These are phyloP conservation scores for Nymphalis urticae DNA, from an alignment of 2,888 invertebrate genomes.

Conservation along the genomic window DNA sequence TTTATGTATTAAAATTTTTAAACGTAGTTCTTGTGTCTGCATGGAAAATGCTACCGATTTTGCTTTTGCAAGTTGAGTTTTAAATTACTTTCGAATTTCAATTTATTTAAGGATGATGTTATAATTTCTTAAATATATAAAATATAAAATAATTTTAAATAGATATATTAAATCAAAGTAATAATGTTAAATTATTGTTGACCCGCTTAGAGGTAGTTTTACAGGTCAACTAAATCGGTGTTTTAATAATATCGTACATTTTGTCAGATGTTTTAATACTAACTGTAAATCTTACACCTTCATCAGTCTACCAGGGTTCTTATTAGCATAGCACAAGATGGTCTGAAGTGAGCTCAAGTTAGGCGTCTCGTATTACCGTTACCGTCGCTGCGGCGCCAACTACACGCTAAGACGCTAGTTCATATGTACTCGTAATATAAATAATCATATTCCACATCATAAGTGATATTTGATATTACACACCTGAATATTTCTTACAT, in stretches of 20 bases:
- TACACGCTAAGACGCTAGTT: constrained; percentile 38
- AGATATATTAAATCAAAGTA: no score
- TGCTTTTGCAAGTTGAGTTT: constrained; percentile 12
- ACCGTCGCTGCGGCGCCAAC: constrained; percentile 68
- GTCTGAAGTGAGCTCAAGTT: constrained; percentile 61
- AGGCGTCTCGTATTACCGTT: constrained; percentile 79
- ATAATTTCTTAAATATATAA: no score
- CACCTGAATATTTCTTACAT: constrained; percentile 32
- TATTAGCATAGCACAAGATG: constrained; percentile 51
- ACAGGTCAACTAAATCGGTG: no score
- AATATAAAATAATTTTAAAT: no score
- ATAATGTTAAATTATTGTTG: no score
- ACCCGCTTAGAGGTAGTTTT: no score
- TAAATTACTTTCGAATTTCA: constrained; percentile 3
- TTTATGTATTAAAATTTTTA: constrained; percentile 11
- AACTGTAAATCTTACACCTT: constrained; percentile 18
- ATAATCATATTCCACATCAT: constrained; percentile 39
- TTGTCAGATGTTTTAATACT: not conserved
- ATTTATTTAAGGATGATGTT: no score
- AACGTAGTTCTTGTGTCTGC: not conserved
- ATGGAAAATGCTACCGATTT: constrained; percentile 10
- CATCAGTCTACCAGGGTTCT: constrained; percentile 39
- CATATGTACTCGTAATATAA: constrained; percentile 37
- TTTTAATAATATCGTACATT: no score
- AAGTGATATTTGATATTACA: constrained; percentile 31